These are phyloP conservation scores for Paramormyrops kingsleyae DNA, from an alignment of 2,113 vertebrate species.

Conservation along the genomic window DNA sequence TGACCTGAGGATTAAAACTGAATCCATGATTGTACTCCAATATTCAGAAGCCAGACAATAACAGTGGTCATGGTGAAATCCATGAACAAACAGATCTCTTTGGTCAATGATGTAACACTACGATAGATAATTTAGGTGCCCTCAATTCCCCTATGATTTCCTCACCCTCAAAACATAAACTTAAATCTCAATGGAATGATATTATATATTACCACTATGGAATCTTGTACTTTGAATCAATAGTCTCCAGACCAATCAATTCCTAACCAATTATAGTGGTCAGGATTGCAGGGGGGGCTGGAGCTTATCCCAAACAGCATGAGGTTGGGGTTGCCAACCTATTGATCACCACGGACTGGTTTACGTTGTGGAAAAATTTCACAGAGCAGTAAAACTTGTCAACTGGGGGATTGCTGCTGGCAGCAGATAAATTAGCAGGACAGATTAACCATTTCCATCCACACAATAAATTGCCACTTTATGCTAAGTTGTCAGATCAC, in stretches of 20 bases:
- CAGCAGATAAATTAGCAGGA: not conserved
- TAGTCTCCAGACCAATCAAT: not conserved
- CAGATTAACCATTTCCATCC: not conserved
- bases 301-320: not conserved
- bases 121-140: not conserved
- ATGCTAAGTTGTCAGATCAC: not conserved
- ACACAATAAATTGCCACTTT: not conserved
- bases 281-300: not conserved
- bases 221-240: not conserved
- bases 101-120: not conserved
- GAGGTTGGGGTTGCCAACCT: not conserved
- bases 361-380: not conserved
- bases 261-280: not conserved
- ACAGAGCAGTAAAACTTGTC: not conserved
- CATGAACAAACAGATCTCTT: not conserved
- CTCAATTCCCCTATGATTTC: not conserved
- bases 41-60: not conserved
- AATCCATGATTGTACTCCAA: not conserved
- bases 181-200: not conserved
- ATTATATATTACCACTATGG: not conserved
- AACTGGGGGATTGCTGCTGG: not conserved
- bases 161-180: not conserved
- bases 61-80: not conserved
- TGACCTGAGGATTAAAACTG: not conserved
- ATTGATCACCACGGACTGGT: not conserved